A percentile compares a stretch with the other conserved stretches of the same genome.
Conservation (phyloP, 1,140 invertebrate species). For the Diorhabda sublineata region DNA sequence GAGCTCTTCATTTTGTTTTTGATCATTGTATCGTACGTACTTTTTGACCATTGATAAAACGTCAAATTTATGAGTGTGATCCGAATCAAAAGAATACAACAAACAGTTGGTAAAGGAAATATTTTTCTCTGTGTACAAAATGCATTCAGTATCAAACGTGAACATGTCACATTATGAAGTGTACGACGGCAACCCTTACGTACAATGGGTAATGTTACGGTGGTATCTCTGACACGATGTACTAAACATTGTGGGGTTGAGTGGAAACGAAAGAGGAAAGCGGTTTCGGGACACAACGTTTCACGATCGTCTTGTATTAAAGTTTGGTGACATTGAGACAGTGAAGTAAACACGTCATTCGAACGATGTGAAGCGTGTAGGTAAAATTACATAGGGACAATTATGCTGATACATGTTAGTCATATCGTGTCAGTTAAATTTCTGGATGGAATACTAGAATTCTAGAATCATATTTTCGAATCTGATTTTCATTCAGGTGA, state of each 20-base stretch:
- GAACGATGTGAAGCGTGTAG: background rate
- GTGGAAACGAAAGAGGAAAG: slow-evolving; percentile 1
- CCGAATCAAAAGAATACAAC: no score
- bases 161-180: background rate
- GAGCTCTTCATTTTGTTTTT: no score
- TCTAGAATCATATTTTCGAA: no score
- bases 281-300: background rate
- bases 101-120: background rate
- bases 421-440: no score
- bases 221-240: slow-evolving; percentile 1
- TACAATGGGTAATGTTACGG: background rate
- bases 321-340: background rate
- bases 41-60: no score
- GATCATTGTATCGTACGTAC: no score
- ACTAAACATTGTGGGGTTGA: background rate
- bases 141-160: background rate
- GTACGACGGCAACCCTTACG: background rate
- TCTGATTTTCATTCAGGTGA: no score
- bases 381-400: background rate
- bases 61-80: no score
- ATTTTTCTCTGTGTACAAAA: background rate
- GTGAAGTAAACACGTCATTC: background rate
- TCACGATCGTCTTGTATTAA: background rate
- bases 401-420: background rate
- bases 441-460: no score